Evolutionary conservation across 2,888 invertebrate genomes (phyloP).

Genomic region (Leuctra nigra): DNA sequence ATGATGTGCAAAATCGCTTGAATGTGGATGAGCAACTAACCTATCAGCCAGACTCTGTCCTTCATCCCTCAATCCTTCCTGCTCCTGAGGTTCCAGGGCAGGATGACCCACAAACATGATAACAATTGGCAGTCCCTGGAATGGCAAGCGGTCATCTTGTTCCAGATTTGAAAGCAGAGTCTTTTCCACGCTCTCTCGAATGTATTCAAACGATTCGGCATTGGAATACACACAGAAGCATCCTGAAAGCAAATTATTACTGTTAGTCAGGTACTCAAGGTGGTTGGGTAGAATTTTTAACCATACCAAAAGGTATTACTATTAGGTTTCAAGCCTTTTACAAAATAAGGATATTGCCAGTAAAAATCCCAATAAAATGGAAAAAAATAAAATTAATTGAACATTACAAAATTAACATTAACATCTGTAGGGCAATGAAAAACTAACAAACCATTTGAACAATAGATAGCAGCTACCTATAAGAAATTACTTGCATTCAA

Average conservation of each 20-base stretch:
- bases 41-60: constrained; percentile 86
- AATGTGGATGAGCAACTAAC: no score
- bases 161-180: constrained; percentile 84
- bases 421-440: no score
- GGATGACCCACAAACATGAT: constrained; percentile 86
- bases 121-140: constrained; percentile 81
- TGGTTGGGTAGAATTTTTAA: neutral
- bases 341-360: neutral
- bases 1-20: no score
- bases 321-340: no score
- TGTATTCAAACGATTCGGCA: constrained; percentile 85
- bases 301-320: neutral
- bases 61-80: constrained; percentile 78
- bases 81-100: constrained; percentile 74
- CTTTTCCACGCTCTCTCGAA: constrained; percentile 85
- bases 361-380: neutral
- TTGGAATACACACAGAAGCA: constrained; percentile 87
- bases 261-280: neutral
- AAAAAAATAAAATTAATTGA: no score
- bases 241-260: no score
- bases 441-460: no score
- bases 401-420: no score
- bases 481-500: no score
- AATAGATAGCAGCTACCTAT: no score
- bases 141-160: constrained; percentile 79